Conservation (phyloP, 2,797 vertebrate species). For the Peromyscus melanophrys region DNA sequence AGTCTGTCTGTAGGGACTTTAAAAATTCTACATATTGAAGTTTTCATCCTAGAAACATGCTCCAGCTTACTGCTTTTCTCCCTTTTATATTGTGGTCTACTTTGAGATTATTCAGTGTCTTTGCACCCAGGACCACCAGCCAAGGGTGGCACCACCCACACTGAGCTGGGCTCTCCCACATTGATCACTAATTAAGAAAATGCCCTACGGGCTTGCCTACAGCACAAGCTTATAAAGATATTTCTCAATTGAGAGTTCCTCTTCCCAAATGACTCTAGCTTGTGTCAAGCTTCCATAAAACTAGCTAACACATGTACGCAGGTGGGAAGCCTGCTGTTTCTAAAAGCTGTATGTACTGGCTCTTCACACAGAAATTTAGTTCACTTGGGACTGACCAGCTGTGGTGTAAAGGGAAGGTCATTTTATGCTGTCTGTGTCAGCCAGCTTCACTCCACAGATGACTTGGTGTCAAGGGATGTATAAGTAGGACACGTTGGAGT, state of each 20-base stretch:
- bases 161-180: not conserved
- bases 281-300: not conserved
- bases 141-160: not conserved
- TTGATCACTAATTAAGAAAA: not conserved
- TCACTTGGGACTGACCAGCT: not conserved
- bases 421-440: not conserved
- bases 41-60: not conserved
- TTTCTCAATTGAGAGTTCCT: not conserved
- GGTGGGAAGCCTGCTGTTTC: not conserved
- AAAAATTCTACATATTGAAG: not conserved
- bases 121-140: not conserved
- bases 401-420: not conserved
- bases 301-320: not conserved
- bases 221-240: not conserved
- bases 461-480: not conserved
- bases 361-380: not conserved
- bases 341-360: not conserved
- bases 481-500: not conserved
- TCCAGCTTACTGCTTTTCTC: not conserved
- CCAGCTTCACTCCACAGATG: not conserved
- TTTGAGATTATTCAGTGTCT: not conserved
- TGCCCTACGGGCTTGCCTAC: not conserved
- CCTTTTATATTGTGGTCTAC: not conserved
- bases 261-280: not conserved
- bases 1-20: not conserved